Conservation (phyloP, 2,888 invertebrate species). For the Tromatobia lineatoria region DNA sequence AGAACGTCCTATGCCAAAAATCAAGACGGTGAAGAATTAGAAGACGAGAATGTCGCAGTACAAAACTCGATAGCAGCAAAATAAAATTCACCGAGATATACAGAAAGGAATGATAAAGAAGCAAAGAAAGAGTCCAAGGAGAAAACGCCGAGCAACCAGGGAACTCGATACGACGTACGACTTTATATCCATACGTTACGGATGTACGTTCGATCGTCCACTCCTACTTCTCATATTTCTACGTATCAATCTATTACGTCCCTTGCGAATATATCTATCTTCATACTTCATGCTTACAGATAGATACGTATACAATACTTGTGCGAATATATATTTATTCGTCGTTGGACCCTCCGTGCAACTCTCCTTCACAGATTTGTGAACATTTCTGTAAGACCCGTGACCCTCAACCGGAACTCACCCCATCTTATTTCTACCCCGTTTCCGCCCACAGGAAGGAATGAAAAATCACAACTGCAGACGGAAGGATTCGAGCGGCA, state of each 20-base stretch:
- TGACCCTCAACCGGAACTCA: not conserved
- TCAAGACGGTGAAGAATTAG: conserved; percentile 2
- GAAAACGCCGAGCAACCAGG: conserved; percentile 19
- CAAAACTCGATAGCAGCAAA: conserved; percentile 33
- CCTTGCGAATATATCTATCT: conserved; percentile 57
- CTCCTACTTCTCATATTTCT: conserved; percentile 37
- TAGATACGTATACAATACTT: conserved; percentile 16
- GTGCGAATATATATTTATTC: conserved; percentile 6
- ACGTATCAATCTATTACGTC: conserved; percentile 64
- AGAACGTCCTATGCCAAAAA: conserved; percentile 22
- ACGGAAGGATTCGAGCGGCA: conserved; percentile 4
- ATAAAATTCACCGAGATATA: conserved; percentile 39
- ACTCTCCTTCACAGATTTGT: not conserved
- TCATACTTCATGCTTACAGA: conserved; percentile 47
- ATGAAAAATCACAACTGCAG: conserved; percentile 9
- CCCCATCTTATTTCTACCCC: not conserved
- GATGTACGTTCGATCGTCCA: conserved; percentile 13
- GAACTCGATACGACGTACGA: conserved; percentile 42
- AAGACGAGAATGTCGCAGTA: not conserved
- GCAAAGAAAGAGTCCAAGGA: conserved; percentile 7
- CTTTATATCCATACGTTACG: conserved; percentile 18
- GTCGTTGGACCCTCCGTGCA: not conserved
- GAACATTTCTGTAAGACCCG: not conserved
- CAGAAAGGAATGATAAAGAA: conserved; percentile 26
- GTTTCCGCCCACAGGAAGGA: not conserved